Evolutionary conservation across 1,140 invertebrate genomes (phyloP), one percentile per base, ranked within the genome.

Genomic region (Maconellicoccus hirsutus): DNA sequence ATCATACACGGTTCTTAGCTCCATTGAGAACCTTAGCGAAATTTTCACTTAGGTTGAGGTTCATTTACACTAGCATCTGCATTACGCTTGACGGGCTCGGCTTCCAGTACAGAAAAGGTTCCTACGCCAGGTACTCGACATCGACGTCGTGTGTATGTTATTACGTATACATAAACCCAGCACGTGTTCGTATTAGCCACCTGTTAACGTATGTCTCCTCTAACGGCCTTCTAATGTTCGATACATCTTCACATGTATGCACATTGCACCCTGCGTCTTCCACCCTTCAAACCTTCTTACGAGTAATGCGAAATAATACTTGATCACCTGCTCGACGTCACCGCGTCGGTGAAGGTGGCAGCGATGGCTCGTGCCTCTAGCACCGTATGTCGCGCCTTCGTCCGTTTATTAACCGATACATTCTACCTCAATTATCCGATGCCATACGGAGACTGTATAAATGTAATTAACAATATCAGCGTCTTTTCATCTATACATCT

Each of bases 111-210:
- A n/a, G n/a, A 33, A 12, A 33, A 33, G 29, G 29, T 33, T 6
- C n/a, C n/a, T n/a, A n/a, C n/a, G n/a, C n/a, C n/a, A n/a, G n/a
- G n/a, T n/a, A n/a, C n/a, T n/a, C n/a, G n/a, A n/a, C n/a, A n/a
- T n/a, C n/a, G n/a, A n/a, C n/a, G n/a, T n/a, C n/a, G n/a, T 19
- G 61, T 26, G 21, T 66, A 16, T 66, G 61, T 66, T 66, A 23
- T 66, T 66, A 23, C 61, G n/a, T n/a, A n/a, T n/a, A n/a, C n/a
- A n/a, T n/a, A 52, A 52, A 66, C 14, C 25, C 61, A 66, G 61
- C 61, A 66, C 61, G 61, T 66, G 61, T 66, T 66, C 61, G 25
- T 66, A 66, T 66, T 66, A 66, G 61, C 61, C 61, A 66, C 61
- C 61, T 66, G 61, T 66, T 66, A 59, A 33, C 29, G 29, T 52